phyloP scores from a whole-genome alignment of 2,797 vertebrate genomes.

The Synanceia verrucosa region DNA sequence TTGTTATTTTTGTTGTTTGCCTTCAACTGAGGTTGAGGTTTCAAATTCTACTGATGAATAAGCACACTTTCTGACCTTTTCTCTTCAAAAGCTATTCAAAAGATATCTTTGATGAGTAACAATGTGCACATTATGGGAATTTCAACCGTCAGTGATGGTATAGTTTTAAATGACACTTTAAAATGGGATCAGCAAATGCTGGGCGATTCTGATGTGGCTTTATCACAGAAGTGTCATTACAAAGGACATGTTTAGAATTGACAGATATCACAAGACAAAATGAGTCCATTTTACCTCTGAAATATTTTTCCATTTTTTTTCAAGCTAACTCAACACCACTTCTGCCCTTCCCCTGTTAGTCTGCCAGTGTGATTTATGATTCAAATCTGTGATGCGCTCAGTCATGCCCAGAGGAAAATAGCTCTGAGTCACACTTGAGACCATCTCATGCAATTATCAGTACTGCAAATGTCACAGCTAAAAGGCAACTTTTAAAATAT shows the following conservation, averaged over 20 bases:
- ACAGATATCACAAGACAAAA: neutral
- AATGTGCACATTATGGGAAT: neutral
- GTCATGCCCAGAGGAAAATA: slow-evolving; percentile 13
- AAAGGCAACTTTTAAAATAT: slow-evolving; percentile 20
- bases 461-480: neutral
- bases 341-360: neutral
- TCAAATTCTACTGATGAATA: slow-evolving; percentile 35
- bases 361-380: slow-evolving; percentile 6
- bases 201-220: neutral
- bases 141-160: neutral
- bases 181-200: neutral
- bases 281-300: neutral
- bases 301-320: neutral
- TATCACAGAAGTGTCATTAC: neutral
- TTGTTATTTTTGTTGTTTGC: slow-evolving; percentile 24
- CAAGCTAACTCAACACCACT: neutral
- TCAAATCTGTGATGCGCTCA: slow-evolving; percentile 1
- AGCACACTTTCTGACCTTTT: slow-evolving; percentile 29
- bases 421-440: slow-evolving; percentile 14
- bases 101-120: neutral
- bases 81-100: slow-evolving; percentile 6
- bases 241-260: neutral
- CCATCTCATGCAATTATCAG: slow-evolving; percentile 17
- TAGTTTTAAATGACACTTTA: neutral
- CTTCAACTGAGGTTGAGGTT: slow-evolving; percentile 42